Evolutionary conservation across 1,140 invertebrate species (phyloP), one percentile per base, ranked within the genome.

Genomic region (Pteromalus puparum): DNA sequence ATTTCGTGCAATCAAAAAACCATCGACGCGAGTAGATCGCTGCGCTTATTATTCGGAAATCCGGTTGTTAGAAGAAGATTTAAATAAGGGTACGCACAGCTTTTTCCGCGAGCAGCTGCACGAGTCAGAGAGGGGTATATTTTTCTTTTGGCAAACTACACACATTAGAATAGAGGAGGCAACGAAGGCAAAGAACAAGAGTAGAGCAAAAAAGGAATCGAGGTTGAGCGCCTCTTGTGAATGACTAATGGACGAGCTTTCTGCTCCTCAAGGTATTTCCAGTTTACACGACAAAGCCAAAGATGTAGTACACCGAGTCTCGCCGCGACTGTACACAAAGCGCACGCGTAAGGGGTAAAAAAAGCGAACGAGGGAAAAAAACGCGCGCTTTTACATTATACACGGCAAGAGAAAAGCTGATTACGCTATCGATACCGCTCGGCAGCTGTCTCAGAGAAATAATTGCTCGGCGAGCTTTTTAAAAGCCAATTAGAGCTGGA

Each of bases 211-310:
- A 75, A 65, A 53, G 15, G 24, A 75, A 82, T 53, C 26, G 48
- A 82, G 72, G 70, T 75, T 75, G 81, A 82, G 81, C 38, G n/a
- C 34, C 72, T 68, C 74, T 83, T 15, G 73, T 61, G 73, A 83
- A 83, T 83, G 82, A 83, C 75, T 78, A 78, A 83, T 83, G 67
- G 75, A 78, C 53, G 15, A 74, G 80, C 70, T 81, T 74, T 74
- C 70, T 81, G 30, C 67, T 67, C 18, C 73, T 82, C 61, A 15
- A 82, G 61, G 34, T 76, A 82, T 76, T 75, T 82, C 76, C 74
- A 83, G 67, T 77, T 76, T 67, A 9, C 73, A 28, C 34, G n/a
- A 76, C 81, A 75, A 67, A 76, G 70, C 72, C 70, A 53, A 53
- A 46, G 65, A 53, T 18, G 24, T 80, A 34, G 30, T 26, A 78